These are phyloP conservation scores for Sardinella longiceps DNA, from an alignment of 2,797 vertebrate species.

Conservation along the genomic window DNA sequence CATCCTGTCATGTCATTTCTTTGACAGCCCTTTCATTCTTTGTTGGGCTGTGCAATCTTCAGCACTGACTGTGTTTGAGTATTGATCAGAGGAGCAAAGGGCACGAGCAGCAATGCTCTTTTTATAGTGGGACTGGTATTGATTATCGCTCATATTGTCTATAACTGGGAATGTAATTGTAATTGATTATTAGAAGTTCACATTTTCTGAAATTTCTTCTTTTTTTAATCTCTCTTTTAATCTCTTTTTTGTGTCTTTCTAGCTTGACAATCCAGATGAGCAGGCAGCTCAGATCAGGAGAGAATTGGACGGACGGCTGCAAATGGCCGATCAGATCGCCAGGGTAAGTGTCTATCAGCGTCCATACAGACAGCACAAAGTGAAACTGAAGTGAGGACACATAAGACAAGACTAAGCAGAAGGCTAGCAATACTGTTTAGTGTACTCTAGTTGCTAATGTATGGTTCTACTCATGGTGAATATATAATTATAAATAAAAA, in stretches of 20 bases:
- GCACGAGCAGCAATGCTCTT: not conserved
- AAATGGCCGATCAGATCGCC: conserved; percentile 99
- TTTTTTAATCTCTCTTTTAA: not conserved
- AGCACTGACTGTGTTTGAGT: not conserved
- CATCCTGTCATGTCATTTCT: not conserved
- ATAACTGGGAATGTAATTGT: not conserved
- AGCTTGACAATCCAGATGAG: conserved; percentile 98
- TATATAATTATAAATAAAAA: too few relatives aligned
- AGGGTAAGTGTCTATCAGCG: conserved; percentile 77
- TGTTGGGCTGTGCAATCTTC: not conserved
- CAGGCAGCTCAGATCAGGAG: conserved; percentile 98
- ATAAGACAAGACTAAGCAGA: not conserved
- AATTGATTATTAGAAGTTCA: not conserved
- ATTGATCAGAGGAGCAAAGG: not conserved
- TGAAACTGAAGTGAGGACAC: too few relatives aligned
- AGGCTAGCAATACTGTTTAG: not conserved
- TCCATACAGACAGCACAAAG: not conserved
- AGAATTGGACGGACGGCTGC: conserved; percentile 93
- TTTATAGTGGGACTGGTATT: not conserved
- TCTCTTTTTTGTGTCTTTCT: conserved; percentile 61
- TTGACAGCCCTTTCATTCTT: too few relatives aligned
- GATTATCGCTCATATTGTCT: not conserved
- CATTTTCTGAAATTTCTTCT: not conserved
- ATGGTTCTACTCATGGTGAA: not conserved
- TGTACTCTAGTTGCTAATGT: not conserved